phyloP scores from a whole-genome alignment of 2,888 invertebrate species.

The Diploptera punctata region DNA sequence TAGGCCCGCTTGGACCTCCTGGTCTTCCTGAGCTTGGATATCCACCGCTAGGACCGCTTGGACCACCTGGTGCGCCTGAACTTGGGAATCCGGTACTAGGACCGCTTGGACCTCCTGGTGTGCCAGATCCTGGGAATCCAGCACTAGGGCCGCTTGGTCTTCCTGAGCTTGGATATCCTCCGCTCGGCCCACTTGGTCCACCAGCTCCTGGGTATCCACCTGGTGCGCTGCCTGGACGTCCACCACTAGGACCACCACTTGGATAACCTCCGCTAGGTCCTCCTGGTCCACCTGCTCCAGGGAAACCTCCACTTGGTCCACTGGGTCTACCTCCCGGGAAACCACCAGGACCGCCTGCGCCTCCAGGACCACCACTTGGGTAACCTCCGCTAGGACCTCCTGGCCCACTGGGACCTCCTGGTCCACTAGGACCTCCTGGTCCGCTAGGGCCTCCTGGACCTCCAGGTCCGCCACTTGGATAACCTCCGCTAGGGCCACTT shows the following conservation, averaged over 20 bases:
- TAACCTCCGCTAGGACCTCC: constrained; percentile 20
- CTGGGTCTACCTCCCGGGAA: constrained; percentile 34
- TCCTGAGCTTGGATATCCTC: background rate
- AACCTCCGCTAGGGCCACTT: constrained; percentile 50
- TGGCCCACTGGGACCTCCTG: constrained; percentile 50
- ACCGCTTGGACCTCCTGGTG: background rate
- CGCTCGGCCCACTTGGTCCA: background rate
- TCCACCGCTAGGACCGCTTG: constrained; percentile 41
- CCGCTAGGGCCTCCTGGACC: constrained; percentile 32
- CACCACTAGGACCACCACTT: constrained; percentile 42
- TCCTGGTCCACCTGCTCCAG: constrained; percentile 34
- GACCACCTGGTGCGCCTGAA: constrained; percentile 37
- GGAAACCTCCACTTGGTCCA: constrained; percentile 28
- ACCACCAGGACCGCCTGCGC: constrained; percentile 41
- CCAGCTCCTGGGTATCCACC: constrained; percentile 35
- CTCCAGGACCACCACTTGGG: constrained; percentile 45
- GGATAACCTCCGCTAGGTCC: constrained; percentile 37
- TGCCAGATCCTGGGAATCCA: background rate
- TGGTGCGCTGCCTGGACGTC: constrained; percentile 28
- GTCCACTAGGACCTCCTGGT: constrained; percentile 45
- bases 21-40: constrained; percentile 43
- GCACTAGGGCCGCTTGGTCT: background rate
- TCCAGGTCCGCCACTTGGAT: constrained; percentile 44
- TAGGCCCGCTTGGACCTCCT: constrained; percentile 45
- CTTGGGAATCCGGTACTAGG: background rate